A percentile compares a stretch with the other conserved stretches of the same genome.
Evolutionary conservation across 35 echinoderm and acorn worm genomes (phyloP).

Genomic region (Stichopus chloronotus): DNA sequence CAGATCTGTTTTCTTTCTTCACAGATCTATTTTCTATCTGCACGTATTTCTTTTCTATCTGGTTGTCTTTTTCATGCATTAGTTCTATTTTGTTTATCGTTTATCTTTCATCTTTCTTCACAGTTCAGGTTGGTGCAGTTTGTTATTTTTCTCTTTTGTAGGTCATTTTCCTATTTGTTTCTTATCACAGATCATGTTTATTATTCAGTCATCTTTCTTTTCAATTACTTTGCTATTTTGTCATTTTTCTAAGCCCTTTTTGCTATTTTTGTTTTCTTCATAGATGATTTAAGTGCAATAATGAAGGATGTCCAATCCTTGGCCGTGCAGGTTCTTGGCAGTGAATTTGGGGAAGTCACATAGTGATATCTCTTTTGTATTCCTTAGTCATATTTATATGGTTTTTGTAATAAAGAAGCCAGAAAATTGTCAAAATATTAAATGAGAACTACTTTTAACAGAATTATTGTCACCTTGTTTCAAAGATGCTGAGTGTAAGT

Average conservation of each 20-base stretch:
- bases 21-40: no score
- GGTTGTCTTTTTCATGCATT: no score
- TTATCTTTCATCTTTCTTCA: neutral
- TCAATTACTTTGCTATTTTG: no score
- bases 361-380: neutral
- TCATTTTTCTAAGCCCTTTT: neutral
- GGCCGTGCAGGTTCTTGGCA: neutral
- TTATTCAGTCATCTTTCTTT: neutral
- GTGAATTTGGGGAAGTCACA: neutral
- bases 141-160: neutral
- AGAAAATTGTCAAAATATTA: no score
- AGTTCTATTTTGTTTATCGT: neutral
- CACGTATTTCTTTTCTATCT: no score
- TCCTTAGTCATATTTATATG: no score
- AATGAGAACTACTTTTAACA: no score
- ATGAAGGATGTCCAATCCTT: conserved; percentile 30
- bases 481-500: no score
- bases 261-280: neutral
- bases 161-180: neutral
- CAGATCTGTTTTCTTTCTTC: no score
- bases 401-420: no score
- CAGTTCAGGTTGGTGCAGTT: neutral
- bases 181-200: neutral
- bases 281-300: conserved; percentile 11
- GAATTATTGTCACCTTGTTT: no score